Base-by-base conservation (phyloP, 2,888 invertebrate species). In the Drosophila affinis region DNA sequence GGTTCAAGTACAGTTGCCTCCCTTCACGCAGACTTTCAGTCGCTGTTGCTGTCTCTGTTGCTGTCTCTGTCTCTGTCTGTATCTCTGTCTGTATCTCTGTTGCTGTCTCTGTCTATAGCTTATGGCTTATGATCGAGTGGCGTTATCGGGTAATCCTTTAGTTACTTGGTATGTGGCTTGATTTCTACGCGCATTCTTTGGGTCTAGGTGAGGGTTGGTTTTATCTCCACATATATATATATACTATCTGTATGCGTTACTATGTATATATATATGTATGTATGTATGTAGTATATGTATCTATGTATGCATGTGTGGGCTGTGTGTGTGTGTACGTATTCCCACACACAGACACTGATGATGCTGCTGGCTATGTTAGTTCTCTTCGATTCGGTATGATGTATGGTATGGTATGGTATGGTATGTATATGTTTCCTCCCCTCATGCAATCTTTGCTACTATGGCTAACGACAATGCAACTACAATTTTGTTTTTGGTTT, bases 391-490 rank as follows among this genome's bases (percentile, higher is more conserved):
- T 85, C 39, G 39, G 39, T 39, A 39, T 39, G 84, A 83, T 83
- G 72, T 56, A 67, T 63, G 65, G 56, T 73, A 61, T 79, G 84
- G 79, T 87, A 79, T 87, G 81, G 56, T 73, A 61, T 79, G 84
- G 79, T 87, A 79, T 87, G 81, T 81, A 83, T 87, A 83, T 87
- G 71, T 48, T 72, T 74, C 51, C 56, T 68, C 67, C 45, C 67
- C 45, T 70, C 39, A 63, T 73, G 60, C 57, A 62, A 67, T 65
- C 65, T 67, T 72, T 74, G 71, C 85, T 83, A 82, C 74, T 80
- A 69, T 77, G 75, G 85, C 85, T 85, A 85, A 87, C 85, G 85
- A 82, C 87, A 87, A 82, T 81, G 85, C 85, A 87, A 85, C 84
- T 82, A 79, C 79, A 85, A 77, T 82, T 39, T 39, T 39, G 34